These are phyloP conservation scores for Parnassius smintheus DNA, from an alignment of 2,888 invertebrate genomes.

Conservation along the genomic window DNA sequence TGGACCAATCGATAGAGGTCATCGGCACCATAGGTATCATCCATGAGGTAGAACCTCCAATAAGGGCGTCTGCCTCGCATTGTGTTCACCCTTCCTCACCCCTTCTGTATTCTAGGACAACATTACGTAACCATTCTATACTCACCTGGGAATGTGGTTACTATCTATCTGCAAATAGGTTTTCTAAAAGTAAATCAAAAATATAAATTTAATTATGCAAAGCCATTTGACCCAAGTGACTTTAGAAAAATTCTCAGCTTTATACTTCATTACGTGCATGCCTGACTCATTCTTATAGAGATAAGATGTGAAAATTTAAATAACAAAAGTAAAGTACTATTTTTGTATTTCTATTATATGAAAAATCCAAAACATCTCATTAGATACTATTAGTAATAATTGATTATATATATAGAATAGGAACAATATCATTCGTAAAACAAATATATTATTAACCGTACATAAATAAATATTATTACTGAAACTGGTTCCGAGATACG, in stretches of 20 bases:
- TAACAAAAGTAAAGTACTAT: neutral
- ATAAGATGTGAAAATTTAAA: too few relatives aligned
- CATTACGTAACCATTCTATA: conserved; percentile 62
- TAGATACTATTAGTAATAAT: neutral
- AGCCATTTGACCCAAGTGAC: too few relatives aligned
- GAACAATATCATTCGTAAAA: neutral
- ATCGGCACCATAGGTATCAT: conserved; percentile 75
- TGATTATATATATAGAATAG: neutral
- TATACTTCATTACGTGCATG: too few relatives aligned
- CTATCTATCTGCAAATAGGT: too few relatives aligned
- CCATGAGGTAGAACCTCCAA: conserved; percentile 69
- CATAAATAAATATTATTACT: conserved; percentile 23
- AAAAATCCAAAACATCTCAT: neutral
- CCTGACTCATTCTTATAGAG: too few relatives aligned
- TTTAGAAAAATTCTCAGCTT: too few relatives aligned
- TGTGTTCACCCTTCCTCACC: conserved; percentile 55
- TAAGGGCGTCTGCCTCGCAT: conserved; percentile 68
- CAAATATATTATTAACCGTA: conserved; percentile 14
- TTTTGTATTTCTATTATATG: neutral
- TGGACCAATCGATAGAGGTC: conserved; percentile 76
- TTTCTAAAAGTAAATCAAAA: too few relatives aligned
- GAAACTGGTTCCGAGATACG: conserved; percentile 36
- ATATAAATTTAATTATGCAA: too few relatives aligned
- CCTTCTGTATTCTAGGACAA: conserved; percentile 67
- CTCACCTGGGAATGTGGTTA: conserved; percentile 50